Evolutionary conservation across 2,113 vertebrate species (phyloP).

Genomic region (Oreotragus oreotragus): DNA sequence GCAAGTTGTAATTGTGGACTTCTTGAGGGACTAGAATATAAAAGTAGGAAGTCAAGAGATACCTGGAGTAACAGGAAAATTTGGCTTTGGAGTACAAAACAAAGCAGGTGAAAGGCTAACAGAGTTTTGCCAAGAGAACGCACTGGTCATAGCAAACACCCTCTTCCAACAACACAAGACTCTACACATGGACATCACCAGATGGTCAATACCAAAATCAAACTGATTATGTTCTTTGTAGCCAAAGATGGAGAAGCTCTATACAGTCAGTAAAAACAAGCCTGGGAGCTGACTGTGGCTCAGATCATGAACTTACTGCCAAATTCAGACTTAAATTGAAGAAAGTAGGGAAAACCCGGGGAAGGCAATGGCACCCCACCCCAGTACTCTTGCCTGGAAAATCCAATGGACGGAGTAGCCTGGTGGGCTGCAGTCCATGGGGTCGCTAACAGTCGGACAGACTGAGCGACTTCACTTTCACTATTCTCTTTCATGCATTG

Average conservation of each 20-base stretch:
- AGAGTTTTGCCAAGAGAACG: neutral
- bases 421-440: too few relatives aligned
- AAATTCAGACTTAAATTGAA: neutral
- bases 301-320: neutral
- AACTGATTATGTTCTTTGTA: neutral
- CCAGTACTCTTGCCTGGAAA: too few relatives aligned
- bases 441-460: too few relatives aligned
- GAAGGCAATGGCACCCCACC: too few relatives aligned
- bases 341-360: neutral
- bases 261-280: neutral
- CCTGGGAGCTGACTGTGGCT: neutral
- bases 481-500: too few relatives aligned
- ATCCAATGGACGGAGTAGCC: too few relatives aligned
- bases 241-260: neutral
- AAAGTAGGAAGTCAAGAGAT: neutral
- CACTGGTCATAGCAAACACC: neutral
- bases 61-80: neutral
- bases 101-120: neutral
- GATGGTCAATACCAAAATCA: neutral
- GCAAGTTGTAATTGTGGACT: neutral
- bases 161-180: neutral
- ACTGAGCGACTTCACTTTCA: too few relatives aligned
- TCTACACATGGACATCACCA: neutral
- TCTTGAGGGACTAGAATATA: neutral
- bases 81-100: neutral